Conservation (phyloP, 1,140 invertebrate genomes). For the Lutraria rhynchaena region DNA sequence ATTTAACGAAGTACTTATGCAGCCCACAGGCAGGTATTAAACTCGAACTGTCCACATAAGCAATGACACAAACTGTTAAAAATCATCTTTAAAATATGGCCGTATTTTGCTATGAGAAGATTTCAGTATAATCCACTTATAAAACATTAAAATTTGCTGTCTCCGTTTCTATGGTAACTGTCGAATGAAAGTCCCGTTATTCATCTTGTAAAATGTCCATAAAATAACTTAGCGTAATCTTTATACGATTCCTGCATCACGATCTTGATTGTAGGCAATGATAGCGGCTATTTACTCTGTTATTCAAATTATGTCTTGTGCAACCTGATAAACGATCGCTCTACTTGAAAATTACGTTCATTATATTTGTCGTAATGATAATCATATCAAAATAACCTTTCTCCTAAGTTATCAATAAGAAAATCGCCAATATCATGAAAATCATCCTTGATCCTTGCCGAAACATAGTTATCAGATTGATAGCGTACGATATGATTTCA, state of each 20-base stretch:
- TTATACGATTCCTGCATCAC: neutral
- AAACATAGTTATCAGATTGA: conserved; percentile 31
- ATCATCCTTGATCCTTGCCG: conserved; percentile 22
- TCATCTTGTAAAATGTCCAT: neutral
- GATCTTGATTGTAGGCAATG: neutral
- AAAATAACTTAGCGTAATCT: neutral
- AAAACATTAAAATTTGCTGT: too few species aligned
- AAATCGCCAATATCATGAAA: conserved; percentile 39
- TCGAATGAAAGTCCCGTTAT: too few species aligned
- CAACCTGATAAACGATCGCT: conserved; percentile 10
- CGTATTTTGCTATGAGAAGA: too few species aligned
- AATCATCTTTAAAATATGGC: too few species aligned
- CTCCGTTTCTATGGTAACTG: too few species aligned
- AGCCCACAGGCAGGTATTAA: too few species aligned
- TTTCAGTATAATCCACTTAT: too few species aligned
- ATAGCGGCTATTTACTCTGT: neutral
- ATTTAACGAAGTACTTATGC: too few species aligned
- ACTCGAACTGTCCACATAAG: too few species aligned
- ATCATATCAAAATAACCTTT: conserved; percentile 39
- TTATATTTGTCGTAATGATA: conserved; percentile 9
- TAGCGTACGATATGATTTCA: too few species aligned
- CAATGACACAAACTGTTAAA: too few species aligned
- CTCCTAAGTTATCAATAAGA: conserved; percentile 31
- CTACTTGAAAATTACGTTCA: conserved; percentile 20
- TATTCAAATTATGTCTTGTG: conserved; percentile 17